Evolutionary conservation across 2,797 vertebrate species (phyloP).

Genomic region (Myripristis murdjan): DNA sequence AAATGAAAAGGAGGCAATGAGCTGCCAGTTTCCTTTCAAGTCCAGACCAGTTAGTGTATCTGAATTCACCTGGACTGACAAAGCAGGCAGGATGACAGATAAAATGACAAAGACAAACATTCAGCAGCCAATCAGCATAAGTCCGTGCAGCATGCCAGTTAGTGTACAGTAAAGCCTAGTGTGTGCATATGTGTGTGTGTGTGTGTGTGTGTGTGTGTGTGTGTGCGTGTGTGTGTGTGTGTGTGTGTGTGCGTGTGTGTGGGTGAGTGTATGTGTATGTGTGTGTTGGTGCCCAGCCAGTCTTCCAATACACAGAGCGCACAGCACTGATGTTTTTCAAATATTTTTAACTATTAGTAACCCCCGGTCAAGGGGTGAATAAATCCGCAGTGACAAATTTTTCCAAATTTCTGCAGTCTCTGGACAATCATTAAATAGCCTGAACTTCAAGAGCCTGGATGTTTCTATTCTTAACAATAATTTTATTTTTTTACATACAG

Average conservation of each 20-base stretch:
- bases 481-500: neutral
- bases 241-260: slow-evolving; percentile 11
- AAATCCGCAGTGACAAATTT: slow-evolving; percentile 13
- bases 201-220: too few relatives aligned
- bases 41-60: neutral
- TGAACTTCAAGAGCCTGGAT: neutral
- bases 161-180: slow-evolving; percentile 4
- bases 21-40: neutral
- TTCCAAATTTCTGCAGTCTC: neutral
- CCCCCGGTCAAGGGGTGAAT: slow-evolving; percentile 7
- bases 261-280: too few relatives aligned
- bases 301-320: slow-evolving; percentile 4
- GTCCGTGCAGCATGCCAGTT: neutral
- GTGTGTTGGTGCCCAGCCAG: slow-evolving; percentile 12
- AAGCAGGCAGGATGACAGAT: neutral
- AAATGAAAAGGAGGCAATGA: slow-evolving; percentile 14
- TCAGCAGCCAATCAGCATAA: neutral
- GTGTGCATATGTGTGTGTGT: too few relatives aligned
- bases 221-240: too few relatives aligned
- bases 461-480: neutral
- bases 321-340: slow-evolving; percentile 32
- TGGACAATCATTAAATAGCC: neutral
- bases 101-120: neutral
- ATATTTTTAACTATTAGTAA: slow-evolving; percentile 28
- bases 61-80: neutral